Evolutionary conservation across 2,113 vertebrate species (phyloP), one percentile per base, ranked within the genome.

Genomic region (Microcebus griseorufus): DNA sequence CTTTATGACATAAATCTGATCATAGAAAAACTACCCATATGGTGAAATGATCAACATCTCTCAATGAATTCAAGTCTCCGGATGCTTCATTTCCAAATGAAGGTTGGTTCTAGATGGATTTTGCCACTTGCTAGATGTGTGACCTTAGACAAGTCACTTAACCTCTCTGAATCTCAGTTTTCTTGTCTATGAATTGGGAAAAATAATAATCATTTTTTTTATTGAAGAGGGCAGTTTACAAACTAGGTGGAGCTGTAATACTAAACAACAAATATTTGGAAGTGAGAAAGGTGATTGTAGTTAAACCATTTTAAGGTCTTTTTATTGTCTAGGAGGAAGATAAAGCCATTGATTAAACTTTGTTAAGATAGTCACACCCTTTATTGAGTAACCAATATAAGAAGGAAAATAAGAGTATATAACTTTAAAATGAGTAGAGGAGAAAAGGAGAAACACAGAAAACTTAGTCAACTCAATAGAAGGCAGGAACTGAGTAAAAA

Each of bases 331-430:
- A 34, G 32, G 70, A 79, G 39, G 39, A 83, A 91, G 64, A 72
- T 37, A 80, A 73, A 79, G 23, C 18, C 75, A 85, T n/a, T 32
- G 37, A 62, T 53, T 60, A 65, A 72, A 55, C 60, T 60, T 48
- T 62, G 22, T 58, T 94, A 88, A 67, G 23, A 79, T 53, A 73
- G 48, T 91, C 84, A 88, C 18, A 92, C 34, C 27, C 94, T 94
- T 94, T 72, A 58, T 34, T 58, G 65, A 78, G 23, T 60, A 75
- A 72, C 62, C 55, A 81, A 27, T 32, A 20, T 22, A 84, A 85
- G 45, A 84, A 72, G 73, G 34, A 89, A 90, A 85, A 78, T 34
- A 90, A 90, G n/a, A 60, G 51, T 53, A 53, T 25, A 34, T 42
- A 90, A 14, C 51, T 90, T 64, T 53, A 70, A 55, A 84, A 79